These are phyloP conservation scores for Polietes domitor DNA, from an alignment of 2,888 invertebrate genomes.

Conservation along the genomic window DNA sequence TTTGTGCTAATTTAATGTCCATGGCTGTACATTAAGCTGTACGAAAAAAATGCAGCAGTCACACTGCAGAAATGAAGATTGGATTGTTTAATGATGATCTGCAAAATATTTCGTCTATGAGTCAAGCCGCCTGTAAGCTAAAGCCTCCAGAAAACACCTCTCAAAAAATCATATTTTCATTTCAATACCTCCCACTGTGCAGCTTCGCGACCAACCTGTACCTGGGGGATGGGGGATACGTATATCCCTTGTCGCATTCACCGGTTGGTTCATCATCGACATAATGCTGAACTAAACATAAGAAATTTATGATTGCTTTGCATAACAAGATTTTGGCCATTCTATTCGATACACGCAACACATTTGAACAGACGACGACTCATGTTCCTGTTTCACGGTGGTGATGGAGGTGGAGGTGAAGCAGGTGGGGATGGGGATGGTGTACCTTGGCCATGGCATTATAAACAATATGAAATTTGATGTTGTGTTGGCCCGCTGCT, in stretches of 20 bases:
- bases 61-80: too few relatives aligned
- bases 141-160: too few relatives aligned
- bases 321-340: constrained; percentile 47
- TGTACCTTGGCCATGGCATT: not conserved
- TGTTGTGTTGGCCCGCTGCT: constrained; percentile 8
- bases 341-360: constrained; percentile 27
- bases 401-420: not conserved
- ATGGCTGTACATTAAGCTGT: too few relatives aligned
- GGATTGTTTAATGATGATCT: too few relatives aligned
- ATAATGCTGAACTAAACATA: constrained; percentile 39
- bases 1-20: too few relatives aligned
- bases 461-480: constrained; percentile 21
- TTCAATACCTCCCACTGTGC: not conserved
- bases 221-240: not conserved
- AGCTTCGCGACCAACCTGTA: not conserved
- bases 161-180: not conserved
- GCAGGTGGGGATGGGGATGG: not conserved
- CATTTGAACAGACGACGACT: not conserved
- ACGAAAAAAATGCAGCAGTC: too few relatives aligned
- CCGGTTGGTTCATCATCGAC: constrained; percentile 15
- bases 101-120: too few relatives aligned
- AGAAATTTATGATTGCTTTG: constrained; percentile 49
- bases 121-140: too few relatives aligned
- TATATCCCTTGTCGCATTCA: constrained; percentile 16
- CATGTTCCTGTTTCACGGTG: not conserved